These are phyloP conservation scores for Trichogramma evanescens DNA, from an alignment of 2,888 invertebrate genomes.

Conservation along the genomic window DNA sequence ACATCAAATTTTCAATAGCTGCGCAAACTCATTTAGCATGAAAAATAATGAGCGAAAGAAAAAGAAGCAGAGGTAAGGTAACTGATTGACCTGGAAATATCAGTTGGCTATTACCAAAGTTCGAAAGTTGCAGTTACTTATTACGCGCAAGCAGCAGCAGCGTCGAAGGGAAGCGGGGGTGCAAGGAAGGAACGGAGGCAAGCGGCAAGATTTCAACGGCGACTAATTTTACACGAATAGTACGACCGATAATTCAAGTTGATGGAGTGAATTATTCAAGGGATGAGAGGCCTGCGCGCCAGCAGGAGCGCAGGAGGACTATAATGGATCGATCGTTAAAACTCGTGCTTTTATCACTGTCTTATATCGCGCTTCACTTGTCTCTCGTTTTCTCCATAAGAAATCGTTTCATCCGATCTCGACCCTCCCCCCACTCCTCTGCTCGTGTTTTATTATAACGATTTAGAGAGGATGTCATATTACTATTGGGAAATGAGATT, in stretches of 20 bases:
- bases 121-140: slow-evolving; percentile 16
- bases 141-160: slow-evolving; percentile 5
- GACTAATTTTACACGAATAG: slow-evolving; percentile 19
- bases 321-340: slow-evolving; percentile 19
- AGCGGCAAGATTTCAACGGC: slow-evolving; percentile 12
- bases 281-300: background rate
- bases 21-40: background rate
- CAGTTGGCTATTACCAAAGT: slow-evolving; percentile 19
- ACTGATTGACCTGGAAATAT: slow-evolving; percentile 12
- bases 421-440: no score
- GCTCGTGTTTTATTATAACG: no score
- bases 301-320: background rate
- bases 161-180: no score
- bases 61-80: background rate
- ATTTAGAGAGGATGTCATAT: no score
- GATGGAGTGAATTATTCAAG: slow-evolving; percentile 21
- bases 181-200: no score
- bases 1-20: no score
- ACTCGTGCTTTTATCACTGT: slow-evolving; percentile 22
- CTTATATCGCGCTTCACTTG: slow-evolving; percentile 23
- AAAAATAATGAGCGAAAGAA: background rate
- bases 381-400: background rate
- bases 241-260: slow-evolving; percentile 19
- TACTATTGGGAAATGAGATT: no score
- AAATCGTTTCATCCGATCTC: no score